Evolutionary conservation across 2,113 vertebrate genomes (phyloP), one percentile per base, ranked within the genome.

Genomic region (Cyprinodon tularosa): DNA sequence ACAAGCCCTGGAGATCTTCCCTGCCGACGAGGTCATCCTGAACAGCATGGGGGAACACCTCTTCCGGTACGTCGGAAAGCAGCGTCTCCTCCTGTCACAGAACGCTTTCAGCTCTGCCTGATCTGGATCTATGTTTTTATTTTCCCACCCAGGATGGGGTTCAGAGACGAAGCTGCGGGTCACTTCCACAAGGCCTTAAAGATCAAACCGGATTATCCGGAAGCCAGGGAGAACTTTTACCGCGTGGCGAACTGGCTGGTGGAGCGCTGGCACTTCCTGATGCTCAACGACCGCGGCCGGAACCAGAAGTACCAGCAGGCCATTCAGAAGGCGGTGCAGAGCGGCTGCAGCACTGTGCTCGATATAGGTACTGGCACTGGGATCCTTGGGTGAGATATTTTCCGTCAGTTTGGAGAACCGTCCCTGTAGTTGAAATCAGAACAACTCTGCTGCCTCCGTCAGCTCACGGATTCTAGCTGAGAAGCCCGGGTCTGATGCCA

Each of bases 21-120:
- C 98, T 0, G 90, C 92, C 29, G 97, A 99, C 75, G 97, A 98
- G 91, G 95, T 99, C 61, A 98, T 99, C 80, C 94, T 97, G 48
- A 99, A 99, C 86, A 98, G 97, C 84, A 97, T 99, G 97, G 98
- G 98, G 4, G 97, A 99, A 84, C 97, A 98, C 85, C 95, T 99
- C n/a, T 99, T 99, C 95, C 96, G 96, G 97, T 99, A 90, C 82
- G 2, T 63, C 10, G 2, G 6, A 3, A n/a, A n/a, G 8, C 5
- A 71, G 6, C 48, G 9, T 6, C 12, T 53, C 17, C 8, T 39
- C 48, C 62, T n/a, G 38, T 20, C 44, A 12, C 17, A 38, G 22
- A 8, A 4, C 17, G 15, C 10, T 4, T 60, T 5, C 3, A 22
- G 3, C 60, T 60, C 14, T 1, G n/a, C 29, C 20, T 36, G 10